phyloP scores from a whole-genome alignment of 2,888 invertebrate genomes.

The Creontiades dilutus region DNA sequence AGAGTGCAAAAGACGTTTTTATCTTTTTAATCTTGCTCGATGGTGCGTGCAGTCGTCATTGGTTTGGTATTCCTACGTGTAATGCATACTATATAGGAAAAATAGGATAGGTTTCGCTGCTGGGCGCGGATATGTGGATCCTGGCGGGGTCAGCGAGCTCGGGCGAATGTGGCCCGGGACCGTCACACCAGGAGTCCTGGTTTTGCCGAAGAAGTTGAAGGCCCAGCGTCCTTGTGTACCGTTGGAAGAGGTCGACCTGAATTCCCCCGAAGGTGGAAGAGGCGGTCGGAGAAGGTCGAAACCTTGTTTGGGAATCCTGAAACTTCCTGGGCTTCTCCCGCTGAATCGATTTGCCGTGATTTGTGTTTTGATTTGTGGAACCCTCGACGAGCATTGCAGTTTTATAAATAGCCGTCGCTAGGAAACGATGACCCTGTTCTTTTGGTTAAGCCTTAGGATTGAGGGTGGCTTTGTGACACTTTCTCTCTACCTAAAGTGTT shows the following conservation, averaged over 20 bases:
- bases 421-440: background rate
- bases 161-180: background rate
- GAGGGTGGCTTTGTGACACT: background rate
- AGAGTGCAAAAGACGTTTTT: too few species aligned
- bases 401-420: background rate
- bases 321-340: conserved; percentile 47
- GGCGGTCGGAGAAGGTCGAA: conserved; percentile 58
- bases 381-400: background rate
- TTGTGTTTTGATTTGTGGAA: background rate
- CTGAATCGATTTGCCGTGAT: conserved; percentile 5
- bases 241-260: conserved; percentile 68
- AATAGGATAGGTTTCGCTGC: too few species aligned
- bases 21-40: too few species aligned
- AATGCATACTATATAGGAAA: too few species aligned
- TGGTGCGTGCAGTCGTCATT: too few species aligned
- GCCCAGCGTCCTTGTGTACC: conserved; percentile 66
- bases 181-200: conserved; percentile 49
- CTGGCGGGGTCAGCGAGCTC: background rate
- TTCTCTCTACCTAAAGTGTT: background rate
- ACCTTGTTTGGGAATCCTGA: conserved; percentile 53
- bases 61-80: too few species aligned
- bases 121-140: too few species aligned
- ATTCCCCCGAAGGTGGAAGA: conserved; percentile 56
- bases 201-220: conserved; percentile 55
- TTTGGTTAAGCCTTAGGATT: background rate